These are phyloP conservation scores for Lasioglossum baleicum DNA, from an alignment of 1,140 invertebrate genomes.

Conservation along the genomic window DNA sequence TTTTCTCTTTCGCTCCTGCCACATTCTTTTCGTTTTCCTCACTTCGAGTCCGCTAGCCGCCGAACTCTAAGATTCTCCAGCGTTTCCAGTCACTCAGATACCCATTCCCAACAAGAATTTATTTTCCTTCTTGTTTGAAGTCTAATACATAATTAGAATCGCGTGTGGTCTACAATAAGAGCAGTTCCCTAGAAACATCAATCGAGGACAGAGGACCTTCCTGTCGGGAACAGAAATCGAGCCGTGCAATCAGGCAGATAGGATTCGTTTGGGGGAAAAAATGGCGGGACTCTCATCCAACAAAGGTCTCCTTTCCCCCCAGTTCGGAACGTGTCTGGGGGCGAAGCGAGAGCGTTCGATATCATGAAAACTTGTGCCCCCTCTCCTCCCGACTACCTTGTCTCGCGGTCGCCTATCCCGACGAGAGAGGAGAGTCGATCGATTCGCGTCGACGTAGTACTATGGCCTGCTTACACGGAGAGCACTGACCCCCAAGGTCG, in stretches of 20 bases:
- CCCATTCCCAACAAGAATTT: too few species aligned
- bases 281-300: slow-evolving; percentile 24
- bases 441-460: slow-evolving; percentile 67
- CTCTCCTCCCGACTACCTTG: neutral
- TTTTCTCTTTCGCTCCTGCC: too few species aligned
- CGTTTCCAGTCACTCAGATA: too few species aligned
- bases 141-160: too few species aligned
- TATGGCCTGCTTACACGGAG: slow-evolving; percentile 66
- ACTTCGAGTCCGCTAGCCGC: too few species aligned
- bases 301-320: neutral
- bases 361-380: slow-evolving; percentile 31
- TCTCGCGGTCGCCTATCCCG: slow-evolving; percentile 55
- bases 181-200: too few species aligned
- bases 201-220: neutral
- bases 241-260: slow-evolving; percentile 14
- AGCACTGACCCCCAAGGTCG: slow-evolving; percentile 74
- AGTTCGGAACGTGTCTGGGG: neutral
- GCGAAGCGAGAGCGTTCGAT: slow-evolving; percentile 30
- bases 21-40: too few species aligned
- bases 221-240: slow-evolving; percentile 19
- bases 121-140: too few species aligned
- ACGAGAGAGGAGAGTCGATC: slow-evolving; percentile 55
- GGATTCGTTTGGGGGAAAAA: slow-evolving; percentile 4
- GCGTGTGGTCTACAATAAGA: too few species aligned
- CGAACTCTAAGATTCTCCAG: too few species aligned